phyloP scores from a whole-genome alignment of 2,797 vertebrate species.

The Mycteria americana region DNA sequence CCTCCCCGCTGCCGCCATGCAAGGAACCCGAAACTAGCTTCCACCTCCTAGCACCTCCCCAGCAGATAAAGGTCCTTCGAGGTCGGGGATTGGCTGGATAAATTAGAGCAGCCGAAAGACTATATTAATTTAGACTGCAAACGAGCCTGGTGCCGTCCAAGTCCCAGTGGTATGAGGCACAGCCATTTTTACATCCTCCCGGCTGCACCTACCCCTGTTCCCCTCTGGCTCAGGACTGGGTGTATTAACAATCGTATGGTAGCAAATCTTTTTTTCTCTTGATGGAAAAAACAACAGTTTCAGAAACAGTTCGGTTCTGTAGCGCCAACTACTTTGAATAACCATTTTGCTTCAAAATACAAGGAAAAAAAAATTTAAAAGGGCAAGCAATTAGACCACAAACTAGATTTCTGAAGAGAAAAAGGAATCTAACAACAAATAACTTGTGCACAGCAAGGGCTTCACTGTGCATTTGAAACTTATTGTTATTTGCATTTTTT shows the following conservation, averaged over 20 bases:
- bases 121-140: neutral
- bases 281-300: neutral
- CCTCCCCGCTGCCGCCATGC: neutral
- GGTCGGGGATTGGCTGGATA: neutral
- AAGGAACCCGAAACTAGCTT: neutral
- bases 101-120: neutral
- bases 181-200: neutral
- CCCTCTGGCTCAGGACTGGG: neutral
- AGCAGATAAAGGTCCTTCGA: constrained; percentile 12
- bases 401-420: neutral
- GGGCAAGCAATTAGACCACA: neutral
- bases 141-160: neutral
- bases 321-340: neutral
- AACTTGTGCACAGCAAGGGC: neutral
- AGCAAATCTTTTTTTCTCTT: neutral
- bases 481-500: neutral
- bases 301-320: neutral
- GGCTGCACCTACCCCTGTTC: neutral
- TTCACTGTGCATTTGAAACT: neutral
- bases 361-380: neutral
- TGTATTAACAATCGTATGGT: neutral
- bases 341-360: neutral
- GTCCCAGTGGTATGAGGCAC: neutral
- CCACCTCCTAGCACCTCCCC: neutral
- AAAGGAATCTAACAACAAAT: neutral